Percentiles rank a stretch among this genome's conserved stretches.
Conservation (phyloP, 2,888 invertebrate genomes). For the Campoplex nolae region DNA sequence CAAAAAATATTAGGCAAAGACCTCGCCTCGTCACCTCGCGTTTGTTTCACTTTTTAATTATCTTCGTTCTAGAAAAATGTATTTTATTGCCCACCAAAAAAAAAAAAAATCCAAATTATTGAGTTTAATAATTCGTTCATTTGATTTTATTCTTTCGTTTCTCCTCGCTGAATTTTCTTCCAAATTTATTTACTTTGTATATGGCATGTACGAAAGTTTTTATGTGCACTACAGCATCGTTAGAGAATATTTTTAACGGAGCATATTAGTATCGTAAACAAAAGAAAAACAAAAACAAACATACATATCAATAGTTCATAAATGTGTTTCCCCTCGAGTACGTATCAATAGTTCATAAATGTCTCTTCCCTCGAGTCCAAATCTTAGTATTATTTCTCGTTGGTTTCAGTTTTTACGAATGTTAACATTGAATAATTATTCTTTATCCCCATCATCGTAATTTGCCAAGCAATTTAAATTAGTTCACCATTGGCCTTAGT, state of each 20-base stretch:
- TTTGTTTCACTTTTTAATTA: constrained; percentile 5
- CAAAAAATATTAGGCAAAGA: constrained; percentile 40
- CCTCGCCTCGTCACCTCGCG: constrained; percentile 5
- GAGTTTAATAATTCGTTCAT: neutral
- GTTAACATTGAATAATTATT: neutral
- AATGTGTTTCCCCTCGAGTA: constrained; percentile 12
- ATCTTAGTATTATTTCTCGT: constrained; percentile 41
- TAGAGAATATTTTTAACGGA: constrained; percentile 58
- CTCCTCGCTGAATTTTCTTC: neutral
- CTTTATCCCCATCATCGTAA: neutral
- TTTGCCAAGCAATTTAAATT: neutral
- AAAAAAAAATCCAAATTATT: neutral
- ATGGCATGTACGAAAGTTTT: constrained; percentile 54
- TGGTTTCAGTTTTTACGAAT: constrained; percentile 34
- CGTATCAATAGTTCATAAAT: neutral
- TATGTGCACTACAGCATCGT: constrained; percentile 63
- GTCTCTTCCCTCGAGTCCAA: constrained; percentile 25
- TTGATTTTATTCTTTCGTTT: neutral
- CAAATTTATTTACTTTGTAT: constrained; percentile 22
- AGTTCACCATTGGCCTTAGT: neutral
- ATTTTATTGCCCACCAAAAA: neutral
- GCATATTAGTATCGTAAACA: constrained; percentile 34
- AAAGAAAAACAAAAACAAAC: neutral
- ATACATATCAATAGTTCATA: too few species aligned
- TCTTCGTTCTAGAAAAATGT: constrained; percentile 16